Evolutionary conservation across 2,797 vertebrate species (phyloP), one percentile per base, ranked within the genome.

Genomic region (Enoplosus armatus): DNA sequence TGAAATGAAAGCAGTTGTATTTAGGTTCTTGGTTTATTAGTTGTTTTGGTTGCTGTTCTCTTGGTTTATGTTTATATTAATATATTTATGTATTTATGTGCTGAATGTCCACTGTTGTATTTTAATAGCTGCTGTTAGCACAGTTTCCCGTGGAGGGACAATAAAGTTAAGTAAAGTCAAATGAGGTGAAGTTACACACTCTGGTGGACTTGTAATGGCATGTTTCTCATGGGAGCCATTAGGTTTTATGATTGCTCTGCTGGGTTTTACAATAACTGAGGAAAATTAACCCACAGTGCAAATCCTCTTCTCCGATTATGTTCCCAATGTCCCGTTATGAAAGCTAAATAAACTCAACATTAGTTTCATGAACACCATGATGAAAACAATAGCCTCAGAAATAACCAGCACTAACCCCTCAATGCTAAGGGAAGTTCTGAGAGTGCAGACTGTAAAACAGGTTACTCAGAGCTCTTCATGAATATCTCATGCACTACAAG

Each of bases 401-500:
- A 82, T 62, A 76, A 55, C n/a, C 33, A 51, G 56, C 24, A 26
- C 54, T 53, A 43, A 72, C 69, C 12, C n/a, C 15, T 43, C 5
- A 9, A 7, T 6, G 20, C 31, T 29, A 50, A 50, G 2, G 16
- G 33, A 48, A 29, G 35, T 14, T 48, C 37, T 63, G 15, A 62
- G 50, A 47, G 29, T 37, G 16, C 18, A 33, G 51, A 41, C 37
- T 41, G 65, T 18, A 45, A 70, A 77, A 70, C 16, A 43, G 1
- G 63, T 82, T 75, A 73, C 31, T 54, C n/a, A 33, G 43, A 61
- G 50, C 24, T 65, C 4, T 10, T 37, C 37, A 31, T 47, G 51
- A 79, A 75, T 65, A 61, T 51, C 43, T 58, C 61, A 71, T 51
- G 31, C 39, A 65, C 43, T n/a, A 58, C 61, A 66, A 33, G n/a